Base-by-base conservation (phyloP, 2,888 invertebrate genomes). In the Miltochrista miniata region DNA sequence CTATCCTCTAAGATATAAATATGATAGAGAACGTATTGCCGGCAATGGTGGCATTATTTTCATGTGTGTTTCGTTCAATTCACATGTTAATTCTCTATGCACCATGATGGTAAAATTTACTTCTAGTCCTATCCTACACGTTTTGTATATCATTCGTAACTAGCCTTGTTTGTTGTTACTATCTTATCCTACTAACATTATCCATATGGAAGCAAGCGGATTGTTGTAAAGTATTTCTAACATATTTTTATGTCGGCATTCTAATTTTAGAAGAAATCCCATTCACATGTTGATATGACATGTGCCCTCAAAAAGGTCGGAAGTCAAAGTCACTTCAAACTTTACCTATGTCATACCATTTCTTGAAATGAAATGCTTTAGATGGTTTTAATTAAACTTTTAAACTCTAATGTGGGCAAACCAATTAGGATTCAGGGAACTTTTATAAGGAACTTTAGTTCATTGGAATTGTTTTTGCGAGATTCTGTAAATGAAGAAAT, bases 291-390 rank as follows among this genome's bases (percentile, higher is more conserved):
- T 15, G n/a, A 33, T 42, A 33, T 42, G 7, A 42, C n/a, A 39
- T 9, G 7, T 37, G 14, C 7, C 33, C 15, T 30, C 11, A 15
- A 30, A 50, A 31, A 34, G 14, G 35, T 46, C 10, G 29, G 14
- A 43, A 48, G 18, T 31, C 15, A 36, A n/a, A 30, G 36, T 18
- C 9, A 18, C 42, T 43, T 8, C 33, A 4, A 43, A 29, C 39
- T 35, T 41, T 35, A 36, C 24, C 48, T 37, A 48, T 49, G 46
- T 48, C 45, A 40, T 48, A 47, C 41, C 55, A 55, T 50, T 58
- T 50, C 41, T 44, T 54, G 18, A 35, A 54, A 49, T 36, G 36
- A 49, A 49, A 47, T 14, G 24, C 35, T 14, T 41, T 8, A 30
- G 38, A 36, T 14, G 39, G 2, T 42, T 45, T 50, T 51, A 49